Evolutionary conservation across 2,113 vertebrate species (phyloP), one percentile per base, ranked within the genome.

Genomic region (Epinephelus moara): DNA sequence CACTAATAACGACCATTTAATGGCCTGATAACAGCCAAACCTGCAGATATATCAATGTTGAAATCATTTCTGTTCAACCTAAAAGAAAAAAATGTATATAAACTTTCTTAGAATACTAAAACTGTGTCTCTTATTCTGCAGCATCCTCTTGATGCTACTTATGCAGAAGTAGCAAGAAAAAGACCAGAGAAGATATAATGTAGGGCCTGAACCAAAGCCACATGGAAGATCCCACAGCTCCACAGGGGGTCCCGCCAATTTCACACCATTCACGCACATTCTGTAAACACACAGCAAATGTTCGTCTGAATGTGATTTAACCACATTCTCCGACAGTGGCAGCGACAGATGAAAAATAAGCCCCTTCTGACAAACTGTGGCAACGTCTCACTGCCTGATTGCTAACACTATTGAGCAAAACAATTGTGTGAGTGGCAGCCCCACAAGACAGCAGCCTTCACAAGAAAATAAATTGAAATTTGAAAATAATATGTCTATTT

Each of bases 401-500:
- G 71, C 81, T 80, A 84, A 88, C 84, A 82, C 87, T 79, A 86
- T 80, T 5, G 81, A 80, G 62, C 45, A 61, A 75, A 85, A 86
- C 78, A 86, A 89, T 87, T 50, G 82, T 40, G 61, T 88, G 85
- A 93, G 73, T 91, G 88, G 86, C 88, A 92, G 88, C 71, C 78
- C 52, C 77, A 78, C 75, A 78, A 89, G 85, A 89, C 75, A 72
- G 71, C 81, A 74, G 75, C 84, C 50, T 53, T 89, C 80, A 82
- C 66, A 59, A 8, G 64, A 33, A 88, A 90, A 89, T 84, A 81
- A 89, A 94, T 90, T 78, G 79, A 91, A 93, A 91, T 89, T 81
- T 91, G 80, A 92, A 94, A 94, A 91, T 90, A 85, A 92, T 86
- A 84, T 49, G 86, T 91, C 82, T 86, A 75, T 87, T 90, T 91